A percentile compares a stretch with the other conserved stretches of the same genome.
Conservation (phyloP, 2,797 vertebrate species). For the Dallia pectoralis region DNA sequence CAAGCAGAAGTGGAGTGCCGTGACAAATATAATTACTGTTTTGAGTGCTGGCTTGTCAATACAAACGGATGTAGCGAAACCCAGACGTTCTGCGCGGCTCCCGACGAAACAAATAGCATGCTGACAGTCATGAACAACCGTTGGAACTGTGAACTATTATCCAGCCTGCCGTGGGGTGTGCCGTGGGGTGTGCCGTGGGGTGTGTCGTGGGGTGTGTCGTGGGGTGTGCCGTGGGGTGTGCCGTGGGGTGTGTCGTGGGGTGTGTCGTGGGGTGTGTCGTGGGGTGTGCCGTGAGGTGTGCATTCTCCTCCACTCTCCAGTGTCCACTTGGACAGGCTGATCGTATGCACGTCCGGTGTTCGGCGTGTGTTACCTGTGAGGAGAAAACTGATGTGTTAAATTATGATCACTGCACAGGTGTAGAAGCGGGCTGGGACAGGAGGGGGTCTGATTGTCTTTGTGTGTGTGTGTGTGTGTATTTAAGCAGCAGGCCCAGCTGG, state of each 20-base stretch:
- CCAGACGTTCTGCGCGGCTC: not conserved
- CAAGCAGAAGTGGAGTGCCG: slow-evolving; percentile 47
- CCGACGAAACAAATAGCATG: not conserved
- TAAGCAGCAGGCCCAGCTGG: slow-evolving; percentile 48
- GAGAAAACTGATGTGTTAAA: slow-evolving; percentile 16
- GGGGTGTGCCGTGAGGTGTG: too few species aligned
- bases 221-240: too few species aligned
- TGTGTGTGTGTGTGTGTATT: slow-evolving; percentile 37
- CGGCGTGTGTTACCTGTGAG: slow-evolving; percentile 15
- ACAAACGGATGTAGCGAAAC: slow-evolving; percentile 28
- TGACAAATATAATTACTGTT: slow-evolving; percentile 59
- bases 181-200: too few species aligned
- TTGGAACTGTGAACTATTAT: not conserved
- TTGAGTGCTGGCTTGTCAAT: slow-evolving; percentile 48
- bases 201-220: too few species aligned
- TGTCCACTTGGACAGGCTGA: slow-evolving; percentile 49
- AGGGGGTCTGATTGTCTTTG: not conserved
- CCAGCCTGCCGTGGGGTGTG: too few species aligned
- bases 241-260: too few species aligned
- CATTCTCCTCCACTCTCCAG: slow-evolving; percentile 13
- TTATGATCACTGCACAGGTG: slow-evolving; percentile 36
- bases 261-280: too few species aligned
- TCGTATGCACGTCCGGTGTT: slow-evolving; percentile 56
- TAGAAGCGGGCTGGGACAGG: slow-evolving; percentile 18
- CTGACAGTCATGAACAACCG: not conserved